phyloP scores from a whole-genome alignment of 2,797 vertebrate genomes.

The Bufotes viridis region DNA sequence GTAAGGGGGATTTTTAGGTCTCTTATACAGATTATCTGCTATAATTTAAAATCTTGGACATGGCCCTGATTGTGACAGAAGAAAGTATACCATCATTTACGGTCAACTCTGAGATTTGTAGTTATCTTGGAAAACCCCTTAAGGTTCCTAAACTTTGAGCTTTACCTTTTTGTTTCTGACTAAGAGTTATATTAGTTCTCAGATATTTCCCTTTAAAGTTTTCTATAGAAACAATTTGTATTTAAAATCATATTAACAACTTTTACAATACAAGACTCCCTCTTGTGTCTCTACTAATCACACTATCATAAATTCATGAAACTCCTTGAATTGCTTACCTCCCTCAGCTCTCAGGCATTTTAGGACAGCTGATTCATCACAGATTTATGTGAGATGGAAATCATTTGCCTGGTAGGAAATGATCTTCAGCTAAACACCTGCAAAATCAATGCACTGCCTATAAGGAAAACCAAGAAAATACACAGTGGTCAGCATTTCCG shows the following conservation, averaged over 20 bases:
- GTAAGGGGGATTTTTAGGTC: no score
- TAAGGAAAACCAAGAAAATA: constrained; percentile 31
- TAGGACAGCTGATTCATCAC: constrained; percentile 10
- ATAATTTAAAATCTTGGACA: no score
- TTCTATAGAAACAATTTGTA: not conserved
- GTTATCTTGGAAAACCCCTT: no score
- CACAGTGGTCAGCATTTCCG: constrained; percentile 28
- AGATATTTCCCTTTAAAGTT: no score
- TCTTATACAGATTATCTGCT: no score
- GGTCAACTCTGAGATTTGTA: no score
- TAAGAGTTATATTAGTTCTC: no score
- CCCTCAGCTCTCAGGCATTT: not conserved
- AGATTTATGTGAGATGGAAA: constrained; percentile 17
- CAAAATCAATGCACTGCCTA: constrained; percentile 36
- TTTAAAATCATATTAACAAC: not conserved
- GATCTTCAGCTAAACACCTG: constrained; percentile 19
- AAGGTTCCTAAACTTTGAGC: no score
- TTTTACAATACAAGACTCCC: not conserved
- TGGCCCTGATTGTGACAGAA: no score
- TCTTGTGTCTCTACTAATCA: not conserved
- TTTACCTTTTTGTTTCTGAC: no score
- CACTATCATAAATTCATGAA: not conserved
- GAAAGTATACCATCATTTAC: no score
- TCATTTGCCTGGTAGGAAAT: constrained; percentile 25
- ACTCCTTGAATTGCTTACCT: not conserved